Conservation (phyloP, 2,797 vertebrate species). For the Borostomias antarcticus region DNA sequence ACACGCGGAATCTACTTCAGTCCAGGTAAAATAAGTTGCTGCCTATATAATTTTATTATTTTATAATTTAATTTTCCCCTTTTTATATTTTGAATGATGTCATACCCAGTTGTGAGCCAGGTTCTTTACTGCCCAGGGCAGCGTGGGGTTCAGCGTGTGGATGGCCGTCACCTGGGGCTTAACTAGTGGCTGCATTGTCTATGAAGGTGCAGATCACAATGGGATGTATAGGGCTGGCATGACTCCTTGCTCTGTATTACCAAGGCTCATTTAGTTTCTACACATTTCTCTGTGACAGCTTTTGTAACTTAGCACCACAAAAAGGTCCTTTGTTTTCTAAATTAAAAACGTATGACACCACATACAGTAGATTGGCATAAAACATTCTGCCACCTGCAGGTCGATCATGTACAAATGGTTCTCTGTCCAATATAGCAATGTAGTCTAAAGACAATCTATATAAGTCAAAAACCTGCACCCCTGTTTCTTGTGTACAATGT, state of each 20-base stretch:
- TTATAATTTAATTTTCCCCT: background rate
- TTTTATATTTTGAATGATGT: no score
- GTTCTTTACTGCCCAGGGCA: background rate
- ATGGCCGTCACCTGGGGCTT: background rate
- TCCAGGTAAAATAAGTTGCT: background rate
- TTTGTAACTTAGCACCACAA: slow-evolving; percentile 32
- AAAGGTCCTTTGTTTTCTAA: slow-evolving; percentile 19
- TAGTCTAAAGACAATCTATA: slow-evolving; percentile 86
- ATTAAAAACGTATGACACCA: slow-evolving; percentile 51
- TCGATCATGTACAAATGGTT: slow-evolving; percentile 74
- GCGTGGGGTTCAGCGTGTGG: slow-evolving; percentile 6
- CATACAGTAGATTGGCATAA: slow-evolving; percentile 52
- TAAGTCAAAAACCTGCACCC: slow-evolving; percentile 76
- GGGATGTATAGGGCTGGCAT: background rate
- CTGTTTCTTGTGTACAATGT: slow-evolving; percentile 85
- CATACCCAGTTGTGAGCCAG: background rate
- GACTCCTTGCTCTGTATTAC: background rate
- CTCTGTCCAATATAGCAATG: slow-evolving; percentile 64
- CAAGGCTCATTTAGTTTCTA: slow-evolving; percentile 26
- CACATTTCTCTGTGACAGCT: slow-evolving; percentile 26
- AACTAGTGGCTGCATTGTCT: background rate
- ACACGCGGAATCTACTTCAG: background rate
- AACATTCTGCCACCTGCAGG: slow-evolving; percentile 46
- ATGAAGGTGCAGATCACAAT: slow-evolving; percentile 1
- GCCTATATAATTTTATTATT: background rate